These are phyloP conservation scores for Ichneumoninae sp. DNA, from an alignment of 2,888 invertebrate genomes.

Conservation along the genomic window DNA sequence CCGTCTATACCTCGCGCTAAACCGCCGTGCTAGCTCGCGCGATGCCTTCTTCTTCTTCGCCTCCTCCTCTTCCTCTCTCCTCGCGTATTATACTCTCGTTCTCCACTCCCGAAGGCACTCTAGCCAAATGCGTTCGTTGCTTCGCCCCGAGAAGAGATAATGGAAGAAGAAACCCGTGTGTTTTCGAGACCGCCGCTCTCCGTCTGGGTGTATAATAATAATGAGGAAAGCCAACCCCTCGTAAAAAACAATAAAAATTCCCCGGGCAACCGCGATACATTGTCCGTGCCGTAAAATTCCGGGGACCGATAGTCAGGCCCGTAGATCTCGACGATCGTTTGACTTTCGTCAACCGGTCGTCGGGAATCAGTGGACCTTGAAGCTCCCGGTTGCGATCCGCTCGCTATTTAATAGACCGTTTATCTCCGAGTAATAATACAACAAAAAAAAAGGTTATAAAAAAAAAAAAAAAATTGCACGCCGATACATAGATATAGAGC, in stretches of 20 bases:
- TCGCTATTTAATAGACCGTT: not conserved
- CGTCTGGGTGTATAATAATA: conserved; percentile 67
- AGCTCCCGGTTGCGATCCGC: not conserved
- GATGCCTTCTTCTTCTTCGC: conserved; percentile 70
- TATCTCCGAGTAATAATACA: not conserved
- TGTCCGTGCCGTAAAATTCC: not conserved
- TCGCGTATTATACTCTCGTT: conserved; percentile 71
- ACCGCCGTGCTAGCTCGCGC: conserved; percentile 73
- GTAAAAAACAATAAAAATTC: conserved; percentile 62
- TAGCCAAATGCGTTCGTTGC: conserved; percentile 72
- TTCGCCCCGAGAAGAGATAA: conserved; percentile 52
- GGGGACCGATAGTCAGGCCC: not conserved
- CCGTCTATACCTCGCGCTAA: conserved; percentile 80
- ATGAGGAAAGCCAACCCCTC: conserved; percentile 74
- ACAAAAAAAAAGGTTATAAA: not conserved
- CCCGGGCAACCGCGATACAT: not conserved
- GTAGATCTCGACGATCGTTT: not conserved
- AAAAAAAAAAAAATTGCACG: not conserved
- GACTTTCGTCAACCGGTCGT: not conserved
- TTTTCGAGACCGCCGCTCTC: not conserved
- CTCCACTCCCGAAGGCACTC: conserved; percentile 63
- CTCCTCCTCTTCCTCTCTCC: conserved; percentile 32
- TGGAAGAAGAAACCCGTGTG: conserved; percentile 1
- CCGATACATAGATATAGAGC: not conserved
- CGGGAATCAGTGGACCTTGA: not conserved